Conservation (phyloP, 2,113 vertebrate genomes). For the Mellivora capensis region DNA sequence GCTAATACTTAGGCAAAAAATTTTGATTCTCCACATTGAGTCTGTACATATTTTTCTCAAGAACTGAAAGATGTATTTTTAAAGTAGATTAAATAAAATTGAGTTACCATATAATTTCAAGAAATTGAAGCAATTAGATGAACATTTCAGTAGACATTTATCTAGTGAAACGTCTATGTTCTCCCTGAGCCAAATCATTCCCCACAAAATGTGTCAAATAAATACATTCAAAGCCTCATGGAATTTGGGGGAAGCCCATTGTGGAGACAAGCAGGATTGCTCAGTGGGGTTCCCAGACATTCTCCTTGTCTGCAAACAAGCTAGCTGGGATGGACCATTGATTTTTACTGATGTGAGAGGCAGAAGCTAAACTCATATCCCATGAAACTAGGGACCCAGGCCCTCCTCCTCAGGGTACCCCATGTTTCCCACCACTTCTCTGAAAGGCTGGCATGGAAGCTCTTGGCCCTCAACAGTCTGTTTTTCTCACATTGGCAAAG, state of each 20-base stretch:
- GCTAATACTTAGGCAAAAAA: background rate
- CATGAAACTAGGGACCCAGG: background rate
- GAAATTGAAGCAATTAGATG: background rate
- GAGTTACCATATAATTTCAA: background rate
- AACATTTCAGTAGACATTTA: background rate
- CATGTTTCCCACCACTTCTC: background rate
- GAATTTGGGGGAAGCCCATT: background rate
- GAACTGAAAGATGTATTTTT: background rate
- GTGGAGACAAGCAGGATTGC: background rate
- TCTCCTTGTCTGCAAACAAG: background rate
- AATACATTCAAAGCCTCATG: background rate
- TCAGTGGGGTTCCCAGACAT: background rate
- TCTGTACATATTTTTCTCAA: background rate
- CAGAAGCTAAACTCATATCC: background rate
- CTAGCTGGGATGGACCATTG: background rate
- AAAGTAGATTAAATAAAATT: background rate
- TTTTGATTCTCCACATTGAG: background rate
- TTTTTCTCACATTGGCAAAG: background rate
- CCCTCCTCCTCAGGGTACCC: background rate
- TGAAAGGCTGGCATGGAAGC: background rate
- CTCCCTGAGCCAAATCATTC: background rate
- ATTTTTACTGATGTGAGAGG: background rate
- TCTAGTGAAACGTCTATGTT: background rate
- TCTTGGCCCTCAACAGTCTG: background rate
- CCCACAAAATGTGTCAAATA: background rate